Evolutionary conservation across 2,113 vertebrate genomes (phyloP), one percentile per base, ranked within the genome.

Genomic region (Pampusana beccarii): DNA sequence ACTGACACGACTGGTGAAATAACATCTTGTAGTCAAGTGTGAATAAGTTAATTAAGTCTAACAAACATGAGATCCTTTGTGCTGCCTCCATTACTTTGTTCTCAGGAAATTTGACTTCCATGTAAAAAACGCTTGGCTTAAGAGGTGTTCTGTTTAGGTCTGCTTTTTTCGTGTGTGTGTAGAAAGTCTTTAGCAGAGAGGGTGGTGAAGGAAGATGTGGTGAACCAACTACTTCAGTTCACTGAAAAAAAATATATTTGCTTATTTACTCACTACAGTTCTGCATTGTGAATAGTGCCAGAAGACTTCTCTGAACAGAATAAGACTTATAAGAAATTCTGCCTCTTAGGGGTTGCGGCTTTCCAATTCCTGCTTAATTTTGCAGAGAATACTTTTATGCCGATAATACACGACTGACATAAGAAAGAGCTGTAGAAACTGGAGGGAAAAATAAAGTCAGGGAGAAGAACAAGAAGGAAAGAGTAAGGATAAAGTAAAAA

Each of bases 331-430:
- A 83, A 73, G 34, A 60, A 88, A 50, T 74, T 29, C n/a, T 84
- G 9, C 4, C 6, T 83, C 38, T 62, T 75, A 51, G 5, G 7
- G 5, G 4, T 38, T 61, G 10, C 44, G 31, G 8, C 11, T 78
- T 90, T 90, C 33, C 7, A 67, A 53, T 61, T 88, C n/a, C 28
- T 53, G 13, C 72, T 75, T 80, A 50, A 57, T 72, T 96, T 73
- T 84, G 16, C 6, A 81, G 21, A 6, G 11, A 40, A 26, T 82
- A 34, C 73, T 88, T 80, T 79, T 42, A 28, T 90, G 61, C 10
- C 26, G 44, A 7, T n/a, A 62, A 44, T 67, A 33, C 0, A 2
- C 44, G 26, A 2, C 16, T 80, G 46, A 75, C 11, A 24, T 0
- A 12, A 51, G 38, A 56, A 7, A 57, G 6, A 57, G 19, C 4